Conservation (phyloP, 2,888 invertebrate species). For the Drosophila colorata region DNA sequence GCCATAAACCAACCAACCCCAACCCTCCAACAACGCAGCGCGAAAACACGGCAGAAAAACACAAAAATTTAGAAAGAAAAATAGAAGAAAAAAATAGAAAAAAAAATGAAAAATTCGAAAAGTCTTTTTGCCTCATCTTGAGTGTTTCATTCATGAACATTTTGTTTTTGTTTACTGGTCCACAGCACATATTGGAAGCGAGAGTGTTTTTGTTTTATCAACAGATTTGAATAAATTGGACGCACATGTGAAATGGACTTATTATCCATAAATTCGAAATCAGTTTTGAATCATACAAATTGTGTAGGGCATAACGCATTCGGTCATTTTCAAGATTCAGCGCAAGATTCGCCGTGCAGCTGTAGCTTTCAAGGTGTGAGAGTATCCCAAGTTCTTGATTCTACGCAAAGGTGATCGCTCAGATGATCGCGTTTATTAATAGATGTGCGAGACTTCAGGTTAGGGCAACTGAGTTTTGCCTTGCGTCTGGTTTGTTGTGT, state of each 20-base stretch:
- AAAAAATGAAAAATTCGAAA: conserved; percentile 13
- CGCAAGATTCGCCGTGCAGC: conserved; percentile 23
- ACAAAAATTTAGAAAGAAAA: not conserved
- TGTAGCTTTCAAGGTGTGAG: conserved; percentile 61
- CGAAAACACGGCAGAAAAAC: conserved; percentile 29
- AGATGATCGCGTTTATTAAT: conserved; percentile 58
- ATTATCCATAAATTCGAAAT: not conserved
- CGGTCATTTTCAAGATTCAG: conserved; percentile 7
- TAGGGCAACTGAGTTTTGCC: conserved; percentile 62
- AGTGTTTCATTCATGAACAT: conserved; percentile 62
- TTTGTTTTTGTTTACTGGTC: conserved; percentile 17
- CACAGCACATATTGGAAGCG: not conserved
- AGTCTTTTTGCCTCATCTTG: conserved; percentile 17
- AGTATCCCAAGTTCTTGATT: conserved; percentile 49
- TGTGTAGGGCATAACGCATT: conserved; percentile 24
- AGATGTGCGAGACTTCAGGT: conserved; percentile 63
- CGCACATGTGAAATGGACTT: not conserved
- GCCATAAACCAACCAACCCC: conserved; percentile 60
- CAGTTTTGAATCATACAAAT: too few species aligned
- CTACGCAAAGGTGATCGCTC: conserved; percentile 55
- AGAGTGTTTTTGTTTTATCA: conserved; percentile 15
- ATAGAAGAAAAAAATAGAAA: too few species aligned
- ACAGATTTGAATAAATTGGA: conserved; percentile 9
- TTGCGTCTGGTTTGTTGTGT: conserved; percentile 37
- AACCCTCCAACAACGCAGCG: conserved; percentile 28